A percentile compares a stretch with the other conserved stretches of the same genome.
phyloP scores from a whole-genome alignment of 2,888 invertebrate species.

The Phragmatobia fuliginosa region DNA sequence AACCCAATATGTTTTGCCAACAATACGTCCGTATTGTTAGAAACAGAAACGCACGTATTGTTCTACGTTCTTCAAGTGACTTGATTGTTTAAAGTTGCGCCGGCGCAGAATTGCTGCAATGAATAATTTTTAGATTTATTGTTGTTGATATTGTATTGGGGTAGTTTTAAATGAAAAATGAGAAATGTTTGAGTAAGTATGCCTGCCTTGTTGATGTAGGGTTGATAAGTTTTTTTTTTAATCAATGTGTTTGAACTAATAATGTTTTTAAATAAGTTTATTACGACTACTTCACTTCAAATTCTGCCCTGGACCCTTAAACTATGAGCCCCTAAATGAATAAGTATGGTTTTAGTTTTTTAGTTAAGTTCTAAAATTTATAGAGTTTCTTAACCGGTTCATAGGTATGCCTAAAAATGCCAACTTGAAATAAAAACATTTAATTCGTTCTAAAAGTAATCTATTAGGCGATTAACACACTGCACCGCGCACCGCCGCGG shows the following conservation, averaged over 20 bases:
- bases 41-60: constrained; percentile 22
- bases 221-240: background rate
- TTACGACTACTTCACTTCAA: background rate
- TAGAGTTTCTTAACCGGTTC: too few species aligned
- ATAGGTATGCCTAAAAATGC: too few species aligned
- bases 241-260: background rate
- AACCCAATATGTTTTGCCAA: constrained; percentile 36
- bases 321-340: background rate
- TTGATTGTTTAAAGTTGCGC: constrained; percentile 16
- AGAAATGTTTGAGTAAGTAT: constrained; percentile 6
- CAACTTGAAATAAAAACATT: too few species aligned
- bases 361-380: too few species aligned
- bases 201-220: constrained; percentile 1
- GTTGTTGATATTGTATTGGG: constrained; percentile 11
- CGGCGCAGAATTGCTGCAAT: constrained; percentile 13
- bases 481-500: too few species aligned
- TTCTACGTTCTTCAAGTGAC: constrained; percentile 17
- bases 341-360: too few species aligned
- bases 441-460: too few species aligned
- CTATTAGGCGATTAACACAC: too few species aligned
- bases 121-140: constrained; percentile 15
- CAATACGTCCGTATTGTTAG: constrained; percentile 28
- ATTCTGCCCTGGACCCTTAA: background rate
- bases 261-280: background rate
- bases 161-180: constrained; percentile 8